A percentile compares a stretch with the other conserved stretches of the same genome.
Conservation (phyloP, 2,113 vertebrate genomes). For the Cryptotis parvus region DNA sequence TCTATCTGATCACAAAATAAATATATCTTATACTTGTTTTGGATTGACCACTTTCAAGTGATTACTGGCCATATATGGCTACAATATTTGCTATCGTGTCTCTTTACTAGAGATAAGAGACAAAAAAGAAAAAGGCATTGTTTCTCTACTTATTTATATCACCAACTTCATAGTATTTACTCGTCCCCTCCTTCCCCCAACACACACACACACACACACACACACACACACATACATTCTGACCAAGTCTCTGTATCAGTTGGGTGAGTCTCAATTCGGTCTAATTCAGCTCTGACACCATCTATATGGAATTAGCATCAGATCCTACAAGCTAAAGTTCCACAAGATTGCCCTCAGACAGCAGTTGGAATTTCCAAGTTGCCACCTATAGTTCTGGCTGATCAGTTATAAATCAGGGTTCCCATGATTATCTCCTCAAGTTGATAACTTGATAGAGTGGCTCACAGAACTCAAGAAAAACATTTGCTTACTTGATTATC, state of each 20-base stretch:
- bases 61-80: not conserved
- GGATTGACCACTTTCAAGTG: not conserved
- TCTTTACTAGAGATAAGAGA: not conserved
- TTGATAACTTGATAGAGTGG: not conserved
- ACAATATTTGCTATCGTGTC: not conserved
- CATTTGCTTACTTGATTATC: not conserved
- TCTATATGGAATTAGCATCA: not conserved
- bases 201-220: too few species aligned
- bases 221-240: not conserved
- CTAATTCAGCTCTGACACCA: too few species aligned
- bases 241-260: not conserved
- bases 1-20: not conserved
- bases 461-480: not conserved
- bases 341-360: not conserved
- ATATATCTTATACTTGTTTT: not conserved
- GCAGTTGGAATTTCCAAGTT: not conserved
- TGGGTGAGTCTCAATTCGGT: not conserved
- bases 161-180: not conserved
- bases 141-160: not conserved
- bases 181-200: too few species aligned
- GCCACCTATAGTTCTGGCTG: not conserved
- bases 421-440: not conserved
- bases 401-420: not conserved
- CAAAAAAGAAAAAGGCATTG: not conserved
- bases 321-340: not conserved